Evolutionary conservation across 2,113 vertebrate species (phyloP).

Genomic region (Parotia lawesii): DNA sequence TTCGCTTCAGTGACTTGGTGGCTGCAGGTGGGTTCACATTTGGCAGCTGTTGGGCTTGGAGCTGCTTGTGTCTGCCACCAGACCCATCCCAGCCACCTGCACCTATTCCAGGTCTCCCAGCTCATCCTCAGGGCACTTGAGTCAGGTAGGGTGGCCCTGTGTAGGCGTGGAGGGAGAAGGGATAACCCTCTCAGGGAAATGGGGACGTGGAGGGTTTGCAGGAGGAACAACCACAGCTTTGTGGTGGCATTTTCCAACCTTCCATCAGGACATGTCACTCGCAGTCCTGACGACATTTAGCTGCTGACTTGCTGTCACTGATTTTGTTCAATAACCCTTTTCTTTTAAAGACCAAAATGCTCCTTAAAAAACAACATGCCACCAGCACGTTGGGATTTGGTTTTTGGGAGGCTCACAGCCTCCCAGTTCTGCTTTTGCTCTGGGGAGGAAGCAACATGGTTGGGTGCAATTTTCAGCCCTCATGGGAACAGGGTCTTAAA

Average conservation of each 20-base stretch:
- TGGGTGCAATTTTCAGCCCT: background rate
- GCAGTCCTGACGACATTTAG: rapidly evolving
- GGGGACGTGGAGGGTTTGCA: background rate
- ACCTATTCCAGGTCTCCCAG: background rate
- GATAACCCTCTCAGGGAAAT: background rate
- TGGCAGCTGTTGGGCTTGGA: background rate
- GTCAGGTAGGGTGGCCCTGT: background rate
- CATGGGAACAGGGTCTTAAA: background rate
- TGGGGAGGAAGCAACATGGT: background rate
- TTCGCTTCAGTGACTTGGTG: background rate
- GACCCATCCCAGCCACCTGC: background rate
- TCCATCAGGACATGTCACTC: rapidly evolving
- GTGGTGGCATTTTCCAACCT: background rate
- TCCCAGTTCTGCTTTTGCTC: background rate
- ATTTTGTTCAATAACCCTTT: background rate
- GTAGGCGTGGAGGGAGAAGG: background rate
- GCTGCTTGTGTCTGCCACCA: background rate
- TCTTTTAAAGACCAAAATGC: background rate
- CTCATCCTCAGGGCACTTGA: background rate
- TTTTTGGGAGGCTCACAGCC: background rate
- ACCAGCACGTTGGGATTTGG: rapidly evolving
- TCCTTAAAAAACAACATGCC: background rate
- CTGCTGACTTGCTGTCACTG: background rate
- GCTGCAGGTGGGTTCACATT: background rate
- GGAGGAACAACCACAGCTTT: background rate